Conservation (phyloP, 2,797 vertebrate species). For the Apodemus agrarius region DNA sequence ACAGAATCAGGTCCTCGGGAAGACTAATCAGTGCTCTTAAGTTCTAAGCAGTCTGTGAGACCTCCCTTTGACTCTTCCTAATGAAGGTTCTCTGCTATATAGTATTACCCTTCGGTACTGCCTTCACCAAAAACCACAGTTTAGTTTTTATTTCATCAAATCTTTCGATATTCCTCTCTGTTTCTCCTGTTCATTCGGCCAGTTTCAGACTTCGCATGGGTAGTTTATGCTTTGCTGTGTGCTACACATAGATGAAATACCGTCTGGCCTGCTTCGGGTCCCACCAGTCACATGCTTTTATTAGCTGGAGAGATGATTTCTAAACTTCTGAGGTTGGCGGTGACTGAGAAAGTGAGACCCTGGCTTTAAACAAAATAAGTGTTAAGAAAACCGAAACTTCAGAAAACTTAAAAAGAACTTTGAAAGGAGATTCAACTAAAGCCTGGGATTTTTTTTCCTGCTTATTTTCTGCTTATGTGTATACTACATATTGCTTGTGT, state of each 20-base stretch:
- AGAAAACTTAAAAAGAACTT: not conserved
- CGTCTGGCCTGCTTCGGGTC: constrained; percentile 71
- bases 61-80: not conserved
- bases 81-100: not conserved
- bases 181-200: not conserved
- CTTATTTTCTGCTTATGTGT: not conserved
- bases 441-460: not conserved
- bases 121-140: not conserved
- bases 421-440: not conserved
- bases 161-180: not conserved
- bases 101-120: not conserved
- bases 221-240: not conserved
- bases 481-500: not conserved
- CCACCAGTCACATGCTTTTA: constrained; percentile 68
- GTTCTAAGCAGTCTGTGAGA: not conserved
- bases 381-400: not conserved
- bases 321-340: not conserved
- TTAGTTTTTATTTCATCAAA: not conserved
- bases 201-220: not conserved
- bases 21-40: not conserved
- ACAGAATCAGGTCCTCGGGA: not conserved
- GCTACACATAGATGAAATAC: not conserved
- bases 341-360: not conserved
- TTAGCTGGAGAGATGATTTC: constrained; percentile 26
- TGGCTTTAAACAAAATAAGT: not conserved